These are phyloP conservation scores for Cnemophilus loriae DNA, from an alignment of 2,113 vertebrate genomes.

Conservation along the genomic window DNA sequence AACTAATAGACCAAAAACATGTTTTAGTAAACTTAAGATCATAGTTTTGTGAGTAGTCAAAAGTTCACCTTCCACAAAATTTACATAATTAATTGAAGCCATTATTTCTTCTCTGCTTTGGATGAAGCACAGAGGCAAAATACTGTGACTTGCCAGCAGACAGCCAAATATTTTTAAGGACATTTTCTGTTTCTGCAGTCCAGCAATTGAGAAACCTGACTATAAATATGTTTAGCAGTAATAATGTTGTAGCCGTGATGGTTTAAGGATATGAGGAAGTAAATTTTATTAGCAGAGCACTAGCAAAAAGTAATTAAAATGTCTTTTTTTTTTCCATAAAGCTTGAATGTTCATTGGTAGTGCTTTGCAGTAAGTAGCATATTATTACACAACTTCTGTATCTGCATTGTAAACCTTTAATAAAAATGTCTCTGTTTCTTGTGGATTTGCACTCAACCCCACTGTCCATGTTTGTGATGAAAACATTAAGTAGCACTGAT, in stretches of 20 bases:
- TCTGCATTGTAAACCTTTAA: neutral
- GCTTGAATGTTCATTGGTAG: neutral
- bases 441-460: neutral
- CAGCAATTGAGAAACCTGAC: neutral
- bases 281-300: conserved; percentile 7
- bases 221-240: conserved; percentile 10
- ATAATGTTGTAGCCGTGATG: neutral
- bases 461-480: neutral
- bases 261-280: neutral
- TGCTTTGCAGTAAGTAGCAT: neutral
- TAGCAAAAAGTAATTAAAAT: neutral
- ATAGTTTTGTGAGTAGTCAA: neutral
- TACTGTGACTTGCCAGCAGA: neutral
- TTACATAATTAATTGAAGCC: neutral
- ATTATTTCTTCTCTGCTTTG: neutral
- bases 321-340: neutral
- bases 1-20: neutral
- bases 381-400: neutral
- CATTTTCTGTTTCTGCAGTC: neutral
- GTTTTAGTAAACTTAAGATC: neutral
- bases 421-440: conserved; percentile 11
- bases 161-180: neutral
- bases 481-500: neutral
- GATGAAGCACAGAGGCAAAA: neutral
- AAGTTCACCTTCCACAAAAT: neutral